A percentile compares a stretch with the other conserved stretches of the same genome.
phyloP scores from a whole-genome alignment of 30 jellyfish, hydroid and myxozoan species.

The Pseudorhiza aurosa region DNA sequence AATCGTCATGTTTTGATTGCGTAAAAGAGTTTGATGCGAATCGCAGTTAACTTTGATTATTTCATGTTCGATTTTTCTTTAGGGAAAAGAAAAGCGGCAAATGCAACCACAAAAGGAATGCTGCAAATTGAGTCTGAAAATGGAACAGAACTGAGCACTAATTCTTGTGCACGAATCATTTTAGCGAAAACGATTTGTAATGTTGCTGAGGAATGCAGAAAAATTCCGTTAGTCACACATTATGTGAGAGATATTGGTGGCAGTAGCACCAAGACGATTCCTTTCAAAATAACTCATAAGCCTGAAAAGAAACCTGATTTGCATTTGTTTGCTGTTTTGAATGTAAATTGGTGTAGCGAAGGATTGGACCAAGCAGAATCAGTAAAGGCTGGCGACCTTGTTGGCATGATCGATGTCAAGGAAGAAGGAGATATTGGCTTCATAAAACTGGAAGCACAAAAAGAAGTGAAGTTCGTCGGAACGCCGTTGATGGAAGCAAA shows the following conservation, averaged over 20 bases:
- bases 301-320: neutral
- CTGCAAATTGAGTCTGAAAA: too few species aligned
- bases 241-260: neutral
- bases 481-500: slow-evolving; percentile 15
- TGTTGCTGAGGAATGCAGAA: neutral
- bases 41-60: too few species aligned
- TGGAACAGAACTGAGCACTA: neutral
- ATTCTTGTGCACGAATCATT: slow-evolving; percentile 17
- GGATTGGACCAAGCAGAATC: neutral
- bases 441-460: slow-evolving; percentile 10
- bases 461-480: neutral
- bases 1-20: too few species aligned
- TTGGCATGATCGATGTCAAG: neutral
- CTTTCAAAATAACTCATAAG: neutral
- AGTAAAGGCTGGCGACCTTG: slow-evolving; percentile 5
- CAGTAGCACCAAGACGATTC: neutral
- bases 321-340: neutral
- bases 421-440: neutral
- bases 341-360: slow-evolving; percentile 49
- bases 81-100: too few species aligned
- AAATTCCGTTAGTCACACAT: neutral
- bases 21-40: too few species aligned
- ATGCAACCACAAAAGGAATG: too few species aligned
- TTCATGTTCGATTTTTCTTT: too few species aligned
- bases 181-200: slow-evolving; percentile 2